Evolutionary conservation across 2,888 invertebrate genomes (phyloP), one percentile per base, ranked within the genome.

Genomic region (Drosophila siamana): DNA sequence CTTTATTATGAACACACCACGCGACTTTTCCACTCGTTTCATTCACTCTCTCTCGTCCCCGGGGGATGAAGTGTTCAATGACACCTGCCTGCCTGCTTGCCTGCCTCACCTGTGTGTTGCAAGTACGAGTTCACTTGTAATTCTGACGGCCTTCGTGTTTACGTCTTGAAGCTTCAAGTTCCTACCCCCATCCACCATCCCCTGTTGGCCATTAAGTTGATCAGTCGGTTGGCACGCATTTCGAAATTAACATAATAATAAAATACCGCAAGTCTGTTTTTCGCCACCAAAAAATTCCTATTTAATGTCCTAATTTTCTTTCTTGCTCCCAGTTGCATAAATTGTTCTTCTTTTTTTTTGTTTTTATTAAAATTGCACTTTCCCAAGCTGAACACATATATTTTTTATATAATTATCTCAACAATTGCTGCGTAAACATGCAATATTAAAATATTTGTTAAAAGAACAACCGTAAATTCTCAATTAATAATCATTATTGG

Each of bases 161-260:
- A 7, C 55, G 44, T 55, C 55, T 55, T 44, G 9, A 55, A 11
- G 43, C 41, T 52, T 40, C n/a, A 28, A 28, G 26, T 13, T 13
- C 16, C 19, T 51, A 50, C 19, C 59, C 86, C 69, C 78, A 15
- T 15, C 36, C n/a, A n/a, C 33, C 28, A 2, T 28, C 3, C 19
- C 2, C 7, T 6, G 26, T 33, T 33, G 11, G 33, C 33, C 13
- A 38, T 83, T 83, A 86, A 86, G 68, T 76, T 75, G 86, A 72
- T 86, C 84, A 82, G 71, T 75, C 86, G 74, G 43, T 69, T 82
- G 86, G 83, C 86, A 83, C 82, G 80, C 78, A 69, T 68, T 64
- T 64, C 65, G 48, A 61, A 26, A 55, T 62, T 69, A 51, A 48
- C 70, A 59, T 69, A 67, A 84, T 84, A 86, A 84, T 73, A 84